Conservation (phyloP, 1,140 invertebrate genomes). For the Papilio glaucus region DNA sequence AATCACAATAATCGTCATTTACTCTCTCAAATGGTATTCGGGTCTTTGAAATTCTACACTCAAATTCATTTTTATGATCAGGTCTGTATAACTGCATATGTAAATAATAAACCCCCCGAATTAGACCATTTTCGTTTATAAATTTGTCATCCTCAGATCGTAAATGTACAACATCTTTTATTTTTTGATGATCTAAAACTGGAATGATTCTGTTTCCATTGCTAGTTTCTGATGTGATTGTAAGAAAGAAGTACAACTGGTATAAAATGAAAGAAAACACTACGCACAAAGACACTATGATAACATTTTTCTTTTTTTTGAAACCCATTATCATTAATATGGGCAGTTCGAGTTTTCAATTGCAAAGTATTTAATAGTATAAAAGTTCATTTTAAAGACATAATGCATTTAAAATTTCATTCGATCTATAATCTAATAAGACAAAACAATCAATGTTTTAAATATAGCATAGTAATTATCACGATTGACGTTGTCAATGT, state of each 20-base stretch:
- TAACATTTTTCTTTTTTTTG: constrained; percentile 74
- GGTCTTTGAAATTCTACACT: constrained; percentile 63
- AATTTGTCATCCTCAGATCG: constrained; percentile 67
- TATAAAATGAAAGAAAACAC: constrained; percentile 70
- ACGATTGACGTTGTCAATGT: not conserved
- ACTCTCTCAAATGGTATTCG: constrained; percentile 84
- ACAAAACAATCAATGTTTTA: not conserved
- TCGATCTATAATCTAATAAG: not conserved
- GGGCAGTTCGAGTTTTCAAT: not conserved
- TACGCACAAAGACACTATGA: constrained; percentile 60
- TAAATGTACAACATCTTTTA: constrained; percentile 54
- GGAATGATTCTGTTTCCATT: constrained; percentile 52
- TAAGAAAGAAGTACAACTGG: constrained; percentile 74
- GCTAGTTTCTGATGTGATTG: constrained; percentile 61
- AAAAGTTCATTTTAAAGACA: constrained; percentile 25
- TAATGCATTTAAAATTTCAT: not conserved
- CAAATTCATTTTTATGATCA: constrained; percentile 63
- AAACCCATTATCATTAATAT: constrained; percentile 55
- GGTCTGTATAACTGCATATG: constrained; percentile 66
- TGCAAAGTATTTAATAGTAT: not conserved
- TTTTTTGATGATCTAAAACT: constrained; percentile 54
- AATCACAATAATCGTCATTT: constrained; percentile 98
- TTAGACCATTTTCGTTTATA: constrained; percentile 69
- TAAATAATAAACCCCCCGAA: constrained; percentile 66
- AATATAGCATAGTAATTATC: no score